These are phyloP conservation scores for Thymelicus lineola DNA, from an alignment of 2,888 invertebrate genomes.

Conservation along the genomic window DNA sequence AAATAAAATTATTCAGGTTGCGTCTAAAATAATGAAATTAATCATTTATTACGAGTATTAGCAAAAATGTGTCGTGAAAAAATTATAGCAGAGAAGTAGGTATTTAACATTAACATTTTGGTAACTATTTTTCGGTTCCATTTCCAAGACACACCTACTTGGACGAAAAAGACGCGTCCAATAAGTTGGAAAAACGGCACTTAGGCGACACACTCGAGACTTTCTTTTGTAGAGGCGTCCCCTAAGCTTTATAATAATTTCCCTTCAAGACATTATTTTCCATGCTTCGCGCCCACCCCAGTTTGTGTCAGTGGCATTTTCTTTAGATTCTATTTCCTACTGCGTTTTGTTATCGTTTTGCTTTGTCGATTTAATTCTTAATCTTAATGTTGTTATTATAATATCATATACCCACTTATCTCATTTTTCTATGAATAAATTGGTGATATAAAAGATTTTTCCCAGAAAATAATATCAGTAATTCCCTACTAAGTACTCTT, in stretches of 20 bases:
- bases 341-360: conserved; percentile 42
- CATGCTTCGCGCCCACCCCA: conserved; percentile 64
- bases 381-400: not conserved
- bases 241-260: conserved; percentile 65
- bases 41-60: too few relatives aligned
- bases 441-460: too few relatives aligned
- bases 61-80: not conserved
- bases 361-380: conserved; percentile 30
- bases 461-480: too few relatives aligned
- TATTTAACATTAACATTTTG: not conserved
- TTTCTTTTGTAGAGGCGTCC: conserved; percentile 47
- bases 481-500: too few relatives aligned
- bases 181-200: conserved; percentile 76
- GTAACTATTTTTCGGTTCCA: conserved; percentile 54
- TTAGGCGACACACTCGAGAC: conserved; percentile 65
- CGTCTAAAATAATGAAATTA: too few relatives aligned
- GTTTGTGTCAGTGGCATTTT: conserved; percentile 50
- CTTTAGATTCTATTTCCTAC: conserved; percentile 54
- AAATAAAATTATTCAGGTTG: too few relatives aligned
- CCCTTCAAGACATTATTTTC: conserved; percentile 68
- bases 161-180: conserved; percentile 64
- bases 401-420: too few relatives aligned
- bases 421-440: too few relatives aligned
- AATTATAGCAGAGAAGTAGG: not conserved
- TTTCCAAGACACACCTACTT: conserved; percentile 47